Percentiles rank a stretch among this genome's conserved stretches.
phyloP scores from a whole-genome alignment of 2,113 vertebrate species.

The Thunnus thynnus region DNA sequence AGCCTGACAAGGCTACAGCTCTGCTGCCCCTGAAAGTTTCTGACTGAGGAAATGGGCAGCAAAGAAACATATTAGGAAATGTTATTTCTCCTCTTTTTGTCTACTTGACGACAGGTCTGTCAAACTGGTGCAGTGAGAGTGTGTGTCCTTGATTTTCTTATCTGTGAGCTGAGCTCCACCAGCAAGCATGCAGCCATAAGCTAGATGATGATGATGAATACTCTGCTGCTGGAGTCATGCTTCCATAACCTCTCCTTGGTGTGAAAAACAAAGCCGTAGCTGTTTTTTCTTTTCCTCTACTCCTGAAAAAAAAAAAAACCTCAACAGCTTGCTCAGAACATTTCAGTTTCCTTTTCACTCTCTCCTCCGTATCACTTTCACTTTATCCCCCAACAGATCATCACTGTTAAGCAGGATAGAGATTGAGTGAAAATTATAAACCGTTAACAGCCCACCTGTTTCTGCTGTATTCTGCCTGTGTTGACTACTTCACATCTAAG shows the following conservation, averaged over 20 bases:
- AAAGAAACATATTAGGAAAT: constrained; percentile 15
- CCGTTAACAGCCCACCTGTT: constrained; percentile 41
- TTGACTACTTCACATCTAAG: constrained; percentile 11
- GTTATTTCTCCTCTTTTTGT: constrained; percentile 21
- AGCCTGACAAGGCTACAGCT: constrained; percentile 30
- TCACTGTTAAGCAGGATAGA: not conserved
- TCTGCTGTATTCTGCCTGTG: not conserved
- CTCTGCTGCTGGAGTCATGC: constrained; percentile 32
- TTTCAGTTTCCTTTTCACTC: constrained; percentile 31
- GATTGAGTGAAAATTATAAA: constrained; percentile 2
- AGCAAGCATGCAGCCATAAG: constrained; percentile 48
- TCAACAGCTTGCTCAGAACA: constrained; percentile 28
- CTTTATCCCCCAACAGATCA: constrained; percentile 13
- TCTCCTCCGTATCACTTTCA: not conserved
- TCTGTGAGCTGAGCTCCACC: constrained; percentile 46
- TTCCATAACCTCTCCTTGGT: constrained; percentile 56
- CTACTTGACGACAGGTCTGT: constrained; percentile 30
- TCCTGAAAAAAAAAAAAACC: constrained; percentile 24
- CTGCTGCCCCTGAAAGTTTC: not conserved
- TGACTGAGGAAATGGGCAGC: not conserved
- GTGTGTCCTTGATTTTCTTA: constrained; percentile 60
- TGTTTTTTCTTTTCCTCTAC: constrained; percentile 11
- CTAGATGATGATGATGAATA: constrained; percentile 69
- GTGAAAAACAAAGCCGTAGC: constrained; percentile 60
- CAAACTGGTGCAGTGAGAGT: constrained; percentile 22